Evolutionary conservation across 2,888 invertebrate species (phyloP), one percentile per base, ranked within the genome.

Genomic region (Lobophora halterata): DNA sequence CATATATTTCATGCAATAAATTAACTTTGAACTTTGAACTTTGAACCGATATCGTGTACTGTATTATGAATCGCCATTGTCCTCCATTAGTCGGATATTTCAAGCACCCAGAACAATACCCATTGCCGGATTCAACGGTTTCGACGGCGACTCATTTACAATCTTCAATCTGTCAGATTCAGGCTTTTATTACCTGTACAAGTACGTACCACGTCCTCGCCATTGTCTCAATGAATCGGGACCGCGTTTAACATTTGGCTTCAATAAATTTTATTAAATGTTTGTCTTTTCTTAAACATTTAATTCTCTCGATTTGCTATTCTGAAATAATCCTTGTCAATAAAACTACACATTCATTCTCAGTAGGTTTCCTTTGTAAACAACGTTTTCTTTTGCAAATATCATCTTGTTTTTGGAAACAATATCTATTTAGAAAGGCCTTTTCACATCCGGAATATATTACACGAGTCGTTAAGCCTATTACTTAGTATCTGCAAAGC

Each of bases 81-180:
- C 5, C 2, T 14, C 7, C 13, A 23, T 26, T 17, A 12, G 1
- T 21, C 18, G 32, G 11, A 10, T 32, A 26, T 25, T 29, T 23
- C 28, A 28, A 33, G 16, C n/a, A 12, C 6, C 4, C 12, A 24
- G 38, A 45, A 45, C 38, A 45, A 38, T 41, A 21, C 25, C 19
- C 32, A 16, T 10, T 24, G 27, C 12, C 17, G 30, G 25, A 27
- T 45, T 38, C 33, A 29, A 40, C 38, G 46, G 27, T 50, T 50
- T 37, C 37, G 46, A 36, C 35, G 44, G 34, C 35, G 30, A 39
- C 17, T 53, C 40, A 48, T 49, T 48, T 46, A 42, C 46, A 50
- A 50, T 49, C 44, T 53, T 46, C 46, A 29, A 46, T 53, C 48
- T 53, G 53, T 50, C 53, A 48, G 40, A 33, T 31, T 6, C 53